These are phyloP conservation scores for Ceramica pisi DNA, from an alignment of 2,888 invertebrate species.

Conservation along the genomic window DNA sequence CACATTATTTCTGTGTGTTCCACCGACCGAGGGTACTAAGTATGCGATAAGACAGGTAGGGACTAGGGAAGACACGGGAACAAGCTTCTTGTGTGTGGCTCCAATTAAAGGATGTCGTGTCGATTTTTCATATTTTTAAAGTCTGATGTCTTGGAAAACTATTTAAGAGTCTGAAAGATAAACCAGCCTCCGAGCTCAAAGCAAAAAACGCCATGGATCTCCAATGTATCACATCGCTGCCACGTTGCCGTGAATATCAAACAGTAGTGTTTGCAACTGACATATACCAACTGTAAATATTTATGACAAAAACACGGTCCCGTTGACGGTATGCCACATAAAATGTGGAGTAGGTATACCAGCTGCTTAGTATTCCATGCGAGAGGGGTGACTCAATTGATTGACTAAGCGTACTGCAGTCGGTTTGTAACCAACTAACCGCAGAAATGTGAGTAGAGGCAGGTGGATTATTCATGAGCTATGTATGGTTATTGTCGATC, in stretches of 20 bases:
- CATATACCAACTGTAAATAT: slow-evolving; percentile 43
- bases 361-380: slow-evolving; percentile 46
- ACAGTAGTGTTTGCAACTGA: slow-evolving; percentile 18
- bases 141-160: not conserved
- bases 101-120: no score
- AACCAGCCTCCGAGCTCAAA: not conserved
- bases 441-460: slow-evolving; percentile 25
- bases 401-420: slow-evolving; percentile 41
- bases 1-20: no score
- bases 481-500: not conserved
- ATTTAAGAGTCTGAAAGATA: not conserved
- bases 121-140: not conserved
- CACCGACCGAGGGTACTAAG: no score
- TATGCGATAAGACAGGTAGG: no score
- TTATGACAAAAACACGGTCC: slow-evolving; percentile 52
- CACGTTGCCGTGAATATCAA: slow-evolving; percentile 27
- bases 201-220: not conserved
- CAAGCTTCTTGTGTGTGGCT: no score
- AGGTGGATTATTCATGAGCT: slow-evolving; percentile 13
- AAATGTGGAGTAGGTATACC: slow-evolving; percentile 42
- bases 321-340: slow-evolving; percentile 43
- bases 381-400: slow-evolving; percentile 46
- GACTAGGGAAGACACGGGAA: no score
- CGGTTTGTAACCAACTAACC: slow-evolving; percentile 21
- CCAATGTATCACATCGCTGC: not conserved